phyloP scores from a whole-genome alignment of 1,140 invertebrate genomes.

The Drosophila bipectinata region DNA sequence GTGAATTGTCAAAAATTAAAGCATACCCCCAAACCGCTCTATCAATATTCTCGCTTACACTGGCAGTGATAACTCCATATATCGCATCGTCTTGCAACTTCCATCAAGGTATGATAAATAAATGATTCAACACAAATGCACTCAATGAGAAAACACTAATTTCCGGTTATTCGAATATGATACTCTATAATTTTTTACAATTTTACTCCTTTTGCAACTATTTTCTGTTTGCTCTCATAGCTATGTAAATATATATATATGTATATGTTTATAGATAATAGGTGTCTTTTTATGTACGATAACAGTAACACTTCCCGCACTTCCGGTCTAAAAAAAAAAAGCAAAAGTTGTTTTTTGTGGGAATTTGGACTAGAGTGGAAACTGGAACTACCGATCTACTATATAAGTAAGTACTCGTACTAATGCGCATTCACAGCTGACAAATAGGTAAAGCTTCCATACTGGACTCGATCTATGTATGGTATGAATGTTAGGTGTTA shows the following conservation, averaged over 20 bases:
- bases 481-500: constrained; percentile 1
- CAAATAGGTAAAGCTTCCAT: constrained; percentile 55
- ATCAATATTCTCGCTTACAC: constrained; percentile 48
- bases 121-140: constrained; percentile 16
- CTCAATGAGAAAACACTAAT: constrained; percentile 21
- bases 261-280: constrained; percentile 30
- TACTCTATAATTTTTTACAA: constrained; percentile 34
- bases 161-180: constrained; percentile 17
- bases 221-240: constrained; percentile 3
- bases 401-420: constrained; percentile 11
- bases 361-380: constrained; percentile 14
- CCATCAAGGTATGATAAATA: constrained; percentile 10
- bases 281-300: constrained; percentile 35
- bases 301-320: constrained; percentile 60
- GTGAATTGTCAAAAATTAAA: constrained; percentile 25
- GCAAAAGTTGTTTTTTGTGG: constrained; percentile 14
- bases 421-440: constrained; percentile 70
- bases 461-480: constrained; percentile 30
- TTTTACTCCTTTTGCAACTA: constrained; percentile 11
- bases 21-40: constrained; percentile 24
- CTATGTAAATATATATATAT: constrained; percentile 32
- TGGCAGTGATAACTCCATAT: constrained; percentile 67
- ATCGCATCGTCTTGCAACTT: constrained; percentile 7
- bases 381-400: constrained; percentile 23
- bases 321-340: constrained; percentile 18